Base-by-base conservation (phyloP, 2,113 vertebrate species). In the Hirundichthys speculiger region DNA sequence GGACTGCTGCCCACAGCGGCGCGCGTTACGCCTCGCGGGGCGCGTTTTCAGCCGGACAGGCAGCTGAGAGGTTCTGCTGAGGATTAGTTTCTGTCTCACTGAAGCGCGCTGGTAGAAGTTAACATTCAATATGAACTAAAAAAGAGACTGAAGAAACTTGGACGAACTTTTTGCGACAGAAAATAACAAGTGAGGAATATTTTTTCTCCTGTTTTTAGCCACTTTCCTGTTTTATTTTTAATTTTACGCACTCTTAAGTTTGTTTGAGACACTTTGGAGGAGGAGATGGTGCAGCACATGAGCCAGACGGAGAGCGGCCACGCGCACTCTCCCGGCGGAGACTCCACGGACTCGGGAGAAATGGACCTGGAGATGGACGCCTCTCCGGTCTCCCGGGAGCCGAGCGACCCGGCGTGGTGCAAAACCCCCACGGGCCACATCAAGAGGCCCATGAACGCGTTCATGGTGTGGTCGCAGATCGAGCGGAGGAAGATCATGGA, bases 401-500 rank as follows among this genome's bases (percentile, higher is more conserved):
- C 96, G 52, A 94, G 93, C 71, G 95, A 98, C 91, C 90, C 96
- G 63, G 96, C 95, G 79, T 98, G 97, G 97, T 98, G 97, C 89
- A 98, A 98, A 89, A 98, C 96, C 53, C 96, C 96, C 27, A 97
- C 94, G 67, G 97, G 96, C 1, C 95, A 96, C 92, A 97, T 97
- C 90, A 97, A 97, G 90, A 88, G 96, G 76, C 96, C 96, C 76
- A 97, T 97, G 96, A 97, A 97, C 69, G 96, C 96, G 0, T 97
- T 97, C 83, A 97, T 97, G 96, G 96, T 97, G 10, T 97, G 96
- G 96, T 98, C 96, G 0, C 96, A 98, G 92, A 96, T 96, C 69
- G 97, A 98, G 87, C 89, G 97, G 86, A 88, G 96, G 52, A 98
- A 98, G 94, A 98, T 98, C 55, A 98, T 98, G 96, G 96, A 97